Evolutionary conservation across 2,888 invertebrate species (phyloP).

Genomic region (Griposia aprilina): DNA sequence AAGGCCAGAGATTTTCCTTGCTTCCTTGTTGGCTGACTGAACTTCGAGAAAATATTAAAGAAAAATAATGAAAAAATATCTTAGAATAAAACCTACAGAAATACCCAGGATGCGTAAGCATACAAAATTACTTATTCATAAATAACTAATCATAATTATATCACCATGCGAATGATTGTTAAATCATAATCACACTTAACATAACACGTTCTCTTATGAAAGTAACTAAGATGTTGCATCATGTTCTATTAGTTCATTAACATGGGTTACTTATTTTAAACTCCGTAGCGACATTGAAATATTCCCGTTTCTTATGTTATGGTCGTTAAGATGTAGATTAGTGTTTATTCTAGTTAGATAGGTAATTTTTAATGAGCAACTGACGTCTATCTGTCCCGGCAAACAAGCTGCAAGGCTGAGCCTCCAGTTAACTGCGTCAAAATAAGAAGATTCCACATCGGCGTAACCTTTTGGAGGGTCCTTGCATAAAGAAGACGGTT

Average conservation of each 20-base stretch:
- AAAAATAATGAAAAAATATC: neutral
- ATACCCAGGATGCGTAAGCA: slow-evolving; percentile 11
- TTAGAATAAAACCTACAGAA: neutral
- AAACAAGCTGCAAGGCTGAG: neutral
- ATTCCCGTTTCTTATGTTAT: slow-evolving; percentile 28
- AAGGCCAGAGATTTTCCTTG: neutral
- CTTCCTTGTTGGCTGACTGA: neutral
- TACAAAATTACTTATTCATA: slow-evolving; percentile 19
- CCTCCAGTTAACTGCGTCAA: neutral
- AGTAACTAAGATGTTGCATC: slow-evolving; percentile 59
- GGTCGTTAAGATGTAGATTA: slow-evolving; percentile 36
- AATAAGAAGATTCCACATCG: too few species aligned
- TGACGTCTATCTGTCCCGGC: neutral
- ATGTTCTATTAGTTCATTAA: slow-evolving; percentile 58
- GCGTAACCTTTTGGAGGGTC: neutral
- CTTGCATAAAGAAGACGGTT: neutral
- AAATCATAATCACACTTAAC: slow-evolving; percentile 6
- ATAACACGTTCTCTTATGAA: slow-evolving; percentile 65
- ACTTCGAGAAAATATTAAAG: neutral
- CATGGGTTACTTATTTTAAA: slow-evolving; percentile 37
- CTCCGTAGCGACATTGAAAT: neutral
- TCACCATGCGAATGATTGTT: slow-evolving; percentile 27
- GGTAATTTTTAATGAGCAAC: neutral
- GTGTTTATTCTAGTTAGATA: neutral
- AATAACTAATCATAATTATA: slow-evolving; percentile 30